Evolutionary conservation across 1,140 invertebrate species (phyloP).

Genomic region (Eupeodes corollae): DNA sequence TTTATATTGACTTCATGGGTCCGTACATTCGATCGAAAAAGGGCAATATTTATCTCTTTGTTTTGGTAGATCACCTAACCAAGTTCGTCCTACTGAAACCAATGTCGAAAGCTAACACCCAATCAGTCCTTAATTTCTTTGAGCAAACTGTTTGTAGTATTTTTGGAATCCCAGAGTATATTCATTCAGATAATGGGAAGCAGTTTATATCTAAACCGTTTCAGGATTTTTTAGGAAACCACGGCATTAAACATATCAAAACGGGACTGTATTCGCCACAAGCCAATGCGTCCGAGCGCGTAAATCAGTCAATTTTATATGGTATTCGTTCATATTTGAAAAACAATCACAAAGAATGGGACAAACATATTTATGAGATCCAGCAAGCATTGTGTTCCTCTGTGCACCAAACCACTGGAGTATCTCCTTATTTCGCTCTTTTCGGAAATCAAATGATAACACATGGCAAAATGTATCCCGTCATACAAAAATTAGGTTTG

Average conservation of each 20-base stretch:
- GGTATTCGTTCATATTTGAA: background rate
- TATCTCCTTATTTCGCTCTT: constrained; percentile 6
- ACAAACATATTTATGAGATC: constrained; percentile 3
- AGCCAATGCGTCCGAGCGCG: constrained; percentile 1
- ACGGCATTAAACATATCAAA: constrained; percentile 8
- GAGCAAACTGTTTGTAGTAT: constrained; percentile 8
- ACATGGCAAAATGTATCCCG: background rate
- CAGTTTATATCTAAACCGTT: constrained; percentile 16
- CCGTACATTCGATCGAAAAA: constrained; percentile 5
- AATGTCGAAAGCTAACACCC: constrained; percentile 5
- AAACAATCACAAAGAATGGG: constrained; percentile 8
- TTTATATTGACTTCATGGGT: constrained; percentile 7
- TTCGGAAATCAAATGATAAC: constrained; percentile 9
- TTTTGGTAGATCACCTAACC: constrained; percentile 8
- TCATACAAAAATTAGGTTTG: too few relatives aligned
- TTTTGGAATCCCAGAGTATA: constrained; percentile 12
- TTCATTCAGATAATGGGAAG: constrained; percentile 15
- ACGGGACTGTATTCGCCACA: constrained; percentile 8
- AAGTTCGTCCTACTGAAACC: constrained; percentile 9
- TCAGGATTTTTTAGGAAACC: constrained; percentile 6
- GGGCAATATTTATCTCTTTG: constrained; percentile 7
- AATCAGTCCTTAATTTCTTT: constrained; percentile 2
- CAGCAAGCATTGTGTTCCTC: constrained; percentile 3
- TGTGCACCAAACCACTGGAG: constrained; percentile 2
- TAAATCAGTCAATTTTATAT: background rate